Evolutionary conservation across 2,113 vertebrate species (phyloP), one percentile per base, ranked within the genome.

Genomic region (Tragulus kanchil): DNA sequence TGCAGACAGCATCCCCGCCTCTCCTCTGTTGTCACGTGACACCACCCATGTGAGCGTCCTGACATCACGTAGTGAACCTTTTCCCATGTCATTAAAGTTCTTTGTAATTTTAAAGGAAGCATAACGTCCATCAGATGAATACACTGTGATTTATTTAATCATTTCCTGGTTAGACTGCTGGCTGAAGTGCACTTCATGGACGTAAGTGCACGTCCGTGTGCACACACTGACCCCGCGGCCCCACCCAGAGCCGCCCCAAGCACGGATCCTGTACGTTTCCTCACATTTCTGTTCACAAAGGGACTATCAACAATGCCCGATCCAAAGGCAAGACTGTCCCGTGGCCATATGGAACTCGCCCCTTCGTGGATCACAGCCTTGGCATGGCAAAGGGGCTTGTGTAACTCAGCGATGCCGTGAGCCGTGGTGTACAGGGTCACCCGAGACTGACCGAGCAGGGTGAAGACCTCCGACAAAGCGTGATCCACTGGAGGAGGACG

Each of bases 261-360:
- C 6, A 14, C 64, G 17, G 36, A 17, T n/a, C 28, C 45, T 23
- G n/a, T 13, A 15, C 1, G 16, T 14, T 19, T n/a, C 65, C 15
- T 84, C 23, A 2, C 64, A 23, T 23, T 56, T 86, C 8, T 12
- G 85, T 19, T 25, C 7, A 13, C 50, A n/a, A n/a, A n/a, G 50
- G 26, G 5, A 19, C 28, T 56, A 0, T 25, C 3, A 42, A 50
- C 19, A 25, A 56, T 7, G 3, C 48, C 93, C 50, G 26, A 4
- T 31, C n/a, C 61, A 28, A 52, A 67, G 26, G 25, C 23, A 26
- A 21, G 93, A 14, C 4, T 0, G 0, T 0, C 8, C 0, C 4
- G 85, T 10, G 36, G 45, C 50, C 1, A 3, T 4, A 17, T 0
- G 17, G 8, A 26, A 19, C 8, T 13, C 9, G 56, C 42, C 7